Evolutionary conservation across 2,797 vertebrate species (phyloP).

Genomic region (Lycodopsis pacificus): DNA sequence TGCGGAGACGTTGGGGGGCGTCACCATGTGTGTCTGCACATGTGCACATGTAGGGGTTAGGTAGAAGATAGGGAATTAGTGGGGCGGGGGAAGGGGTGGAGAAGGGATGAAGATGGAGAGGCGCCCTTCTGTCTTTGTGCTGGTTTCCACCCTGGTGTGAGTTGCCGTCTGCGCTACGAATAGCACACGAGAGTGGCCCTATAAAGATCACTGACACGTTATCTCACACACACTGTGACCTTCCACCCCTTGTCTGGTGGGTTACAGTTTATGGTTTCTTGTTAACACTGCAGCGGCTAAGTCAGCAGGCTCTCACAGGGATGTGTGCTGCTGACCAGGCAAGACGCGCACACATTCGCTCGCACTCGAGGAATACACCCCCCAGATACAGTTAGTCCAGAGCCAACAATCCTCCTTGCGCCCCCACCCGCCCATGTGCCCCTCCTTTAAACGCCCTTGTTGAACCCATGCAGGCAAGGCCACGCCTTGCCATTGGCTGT

Average conservation of each 20-base stretch:
- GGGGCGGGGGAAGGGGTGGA: conserved; percentile 19
- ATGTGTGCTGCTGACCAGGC: conserved; percentile 41
- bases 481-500: conserved; percentile 51
- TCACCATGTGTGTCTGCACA: background rate
- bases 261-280: conserved; percentile 19
- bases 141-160: conserved; percentile 12
- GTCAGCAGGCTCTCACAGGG: conserved; percentile 28
- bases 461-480: conserved; percentile 64
- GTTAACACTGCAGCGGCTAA: conserved; percentile 18
- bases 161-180: conserved; percentile 1
- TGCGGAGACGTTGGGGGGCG: background rate
- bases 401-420: conserved; percentile 27
- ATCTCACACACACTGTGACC: conserved; percentile 6
- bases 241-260: background rate
- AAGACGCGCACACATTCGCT: conserved; percentile 1
- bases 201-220: conserved; percentile 2
- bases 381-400: conserved; percentile 30
- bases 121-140: conserved; percentile 12
- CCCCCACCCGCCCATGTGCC: conserved; percentile 38
- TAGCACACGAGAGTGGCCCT: background rate
- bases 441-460: conserved; percentile 60
- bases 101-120: conserved; percentile 21
- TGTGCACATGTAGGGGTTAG: conserved; percentile 23
- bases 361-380: conserved; percentile 33
- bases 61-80: conserved; percentile 40